These are phyloP conservation scores for Macrotrachela quadricornifera DNA, from an alignment of 1,140 invertebrate species.

Conservation along the genomic window DNA sequence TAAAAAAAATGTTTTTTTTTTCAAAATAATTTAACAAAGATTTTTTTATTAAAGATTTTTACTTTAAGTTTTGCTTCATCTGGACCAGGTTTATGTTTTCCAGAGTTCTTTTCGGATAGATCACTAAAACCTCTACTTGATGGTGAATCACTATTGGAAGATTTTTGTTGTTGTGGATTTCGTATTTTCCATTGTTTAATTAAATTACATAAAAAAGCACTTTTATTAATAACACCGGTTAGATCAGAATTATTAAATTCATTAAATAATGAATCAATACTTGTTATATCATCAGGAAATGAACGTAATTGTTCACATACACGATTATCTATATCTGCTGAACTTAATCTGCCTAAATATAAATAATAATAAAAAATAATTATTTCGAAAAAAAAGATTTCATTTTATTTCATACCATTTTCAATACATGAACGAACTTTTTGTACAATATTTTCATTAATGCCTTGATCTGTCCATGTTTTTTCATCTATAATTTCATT, in stretches of 20 bases:
- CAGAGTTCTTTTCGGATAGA: too few species aligned
- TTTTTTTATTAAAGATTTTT: slow-evolving; percentile 20
- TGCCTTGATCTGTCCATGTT: too few species aligned
- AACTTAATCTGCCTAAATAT: slow-evolving; percentile 57
- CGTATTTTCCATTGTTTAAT: slow-evolving; percentile 95
- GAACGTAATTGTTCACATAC: slow-evolving; percentile 86
- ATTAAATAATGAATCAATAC: slow-evolving; percentile 55
- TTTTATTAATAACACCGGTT: slow-evolving; percentile 94
- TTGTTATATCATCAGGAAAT: slow-evolving; percentile 75
- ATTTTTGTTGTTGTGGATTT: slow-evolving; percentile 21
- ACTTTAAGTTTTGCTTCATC: slow-evolving; percentile 88
- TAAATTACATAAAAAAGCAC: slow-evolving; percentile 83
- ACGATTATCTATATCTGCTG: slow-evolving; percentile 78
- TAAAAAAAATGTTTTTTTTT: neutral
- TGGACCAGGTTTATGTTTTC: slow-evolving; percentile 33
- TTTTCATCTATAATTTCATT: too few species aligned
- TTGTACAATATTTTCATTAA: too few species aligned
- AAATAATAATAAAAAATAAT: too few species aligned
- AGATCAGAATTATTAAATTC: slow-evolving; percentile 88
- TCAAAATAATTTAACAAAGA: neutral
- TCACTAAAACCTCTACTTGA: neutral
- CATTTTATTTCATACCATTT: too few species aligned
- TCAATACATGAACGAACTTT: slow-evolving; percentile 8
- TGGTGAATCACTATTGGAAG: slow-evolving; percentile 40
- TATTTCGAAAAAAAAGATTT: too few species aligned